Evolutionary conservation across 2,888 invertebrate genomes (phyloP).

Genomic region (Pseudococcus viburni): DNA sequence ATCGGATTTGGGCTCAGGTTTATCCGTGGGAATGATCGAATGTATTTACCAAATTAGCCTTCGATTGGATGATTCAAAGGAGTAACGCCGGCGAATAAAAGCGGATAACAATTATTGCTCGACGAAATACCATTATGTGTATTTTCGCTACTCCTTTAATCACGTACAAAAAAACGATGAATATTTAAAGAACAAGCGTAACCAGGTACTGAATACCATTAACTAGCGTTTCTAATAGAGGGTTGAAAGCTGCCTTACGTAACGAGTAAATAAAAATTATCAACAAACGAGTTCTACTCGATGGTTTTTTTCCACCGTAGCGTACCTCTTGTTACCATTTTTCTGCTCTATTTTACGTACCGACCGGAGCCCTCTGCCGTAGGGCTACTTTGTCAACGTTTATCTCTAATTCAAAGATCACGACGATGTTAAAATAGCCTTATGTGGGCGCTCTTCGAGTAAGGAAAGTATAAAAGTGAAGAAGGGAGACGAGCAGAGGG

Average conservation of each 20-base stretch:
- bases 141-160: conserved; percentile 26
- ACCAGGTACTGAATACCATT: conserved; percentile 53
- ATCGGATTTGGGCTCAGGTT: background rate
- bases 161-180: conserved; percentile 12
- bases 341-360: background rate
- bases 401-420: background rate
- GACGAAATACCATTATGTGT: conserved; percentile 43
- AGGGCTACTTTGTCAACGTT: background rate
- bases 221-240: conserved; percentile 43
- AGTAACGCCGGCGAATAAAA: conserved; percentile 8
- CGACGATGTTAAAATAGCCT: background rate
- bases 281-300: conserved; percentile 33
- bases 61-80: conserved; percentile 37
- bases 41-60: background rate
- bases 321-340: background rate
- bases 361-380: too few species aligned
- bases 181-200: conserved; percentile 58
- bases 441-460: background rate
- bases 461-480: background rate
- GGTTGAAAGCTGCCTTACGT: conserved; percentile 56
- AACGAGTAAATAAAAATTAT: conserved; percentile 55
- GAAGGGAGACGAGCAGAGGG: background rate
- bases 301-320: background rate
- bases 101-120: conserved; percentile 51
- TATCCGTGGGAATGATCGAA: conserved; percentile 38